These are phyloP conservation scores for Melanostigma gelatinosum DNA, from an alignment of 2,113 vertebrate species.

Conservation along the genomic window DNA sequence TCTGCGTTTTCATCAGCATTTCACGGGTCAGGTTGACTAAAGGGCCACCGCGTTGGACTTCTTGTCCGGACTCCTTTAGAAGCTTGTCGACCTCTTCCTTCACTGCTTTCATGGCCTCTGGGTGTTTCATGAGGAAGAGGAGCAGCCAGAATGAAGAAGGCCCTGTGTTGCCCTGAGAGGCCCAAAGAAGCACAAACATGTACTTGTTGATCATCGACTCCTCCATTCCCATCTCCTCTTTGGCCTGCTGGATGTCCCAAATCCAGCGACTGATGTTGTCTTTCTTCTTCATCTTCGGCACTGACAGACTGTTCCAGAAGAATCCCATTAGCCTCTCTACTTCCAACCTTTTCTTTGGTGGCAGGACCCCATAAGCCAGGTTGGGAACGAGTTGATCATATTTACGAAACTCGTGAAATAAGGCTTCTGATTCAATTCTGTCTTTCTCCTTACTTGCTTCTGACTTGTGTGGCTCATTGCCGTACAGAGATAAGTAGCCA, in stretches of 20 bases:
- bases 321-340: conserved; percentile 77
- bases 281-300: conserved; percentile 75
- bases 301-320: conserved; percentile 85
- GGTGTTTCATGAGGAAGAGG: conserved; percentile 89
- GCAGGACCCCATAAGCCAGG: conserved; percentile 83
- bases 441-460: conserved; percentile 71
- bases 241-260: conserved; percentile 72
- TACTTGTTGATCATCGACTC: conserved; percentile 84
- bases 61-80: conserved; percentile 76
- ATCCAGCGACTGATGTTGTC: conserved; percentile 90
- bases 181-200: conserved; percentile 93
- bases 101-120: conserved; percentile 89
- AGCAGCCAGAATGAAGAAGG: conserved; percentile 91
- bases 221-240: conserved; percentile 68
- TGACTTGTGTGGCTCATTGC: conserved; percentile 68
- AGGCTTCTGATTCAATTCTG: conserved; percentile 74
- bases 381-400: conserved; percentile 90
- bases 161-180: conserved; percentile 92
- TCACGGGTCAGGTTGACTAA: conserved; percentile 78
- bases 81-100: conserved; percentile 83
- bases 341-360: conserved; percentile 81
- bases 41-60: conserved; percentile 65
- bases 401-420: conserved; percentile 83
- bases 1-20: conserved; percentile 82
- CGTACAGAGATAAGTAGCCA: conserved; percentile 89